Evolutionary conservation across 2,888 invertebrate species (phyloP).

Genomic region (Platycnemis pennipes): DNA sequence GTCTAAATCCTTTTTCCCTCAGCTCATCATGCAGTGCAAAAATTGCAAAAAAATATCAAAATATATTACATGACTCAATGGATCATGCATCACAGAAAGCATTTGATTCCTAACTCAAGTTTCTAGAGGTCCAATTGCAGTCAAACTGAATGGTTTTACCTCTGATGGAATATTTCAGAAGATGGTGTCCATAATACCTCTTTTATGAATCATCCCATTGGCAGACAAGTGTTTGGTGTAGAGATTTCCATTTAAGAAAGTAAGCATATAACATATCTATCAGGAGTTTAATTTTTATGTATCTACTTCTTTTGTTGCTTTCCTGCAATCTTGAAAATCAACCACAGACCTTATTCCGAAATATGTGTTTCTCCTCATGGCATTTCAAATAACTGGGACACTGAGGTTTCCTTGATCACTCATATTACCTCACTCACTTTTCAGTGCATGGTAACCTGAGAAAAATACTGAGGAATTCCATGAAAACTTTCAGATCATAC

Average conservation of each 20-base stretch:
- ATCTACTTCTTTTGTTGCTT: background rate
- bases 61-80: background rate
- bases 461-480: background rate
- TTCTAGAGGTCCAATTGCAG: background rate
- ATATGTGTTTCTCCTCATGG: conserved; percentile 6
- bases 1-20: background rate
- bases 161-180: background rate
- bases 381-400: background rate
- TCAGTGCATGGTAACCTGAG: background rate
- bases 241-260: background rate
- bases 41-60: background rate
- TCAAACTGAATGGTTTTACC: background rate
- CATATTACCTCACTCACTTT: no score
- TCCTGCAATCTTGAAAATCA: background rate
- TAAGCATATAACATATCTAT: background rate
- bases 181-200: background rate
- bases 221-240: background rate
- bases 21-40: background rate
- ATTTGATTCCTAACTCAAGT: no score
- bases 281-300: background rate
- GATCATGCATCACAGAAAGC: background rate
- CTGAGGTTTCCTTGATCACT: background rate
- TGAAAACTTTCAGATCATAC: no score
- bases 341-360: background rate
- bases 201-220: background rate